Base-by-base conservation (phyloP, 2,888 invertebrate genomes). In the Drosophila kuntzei region DNA sequence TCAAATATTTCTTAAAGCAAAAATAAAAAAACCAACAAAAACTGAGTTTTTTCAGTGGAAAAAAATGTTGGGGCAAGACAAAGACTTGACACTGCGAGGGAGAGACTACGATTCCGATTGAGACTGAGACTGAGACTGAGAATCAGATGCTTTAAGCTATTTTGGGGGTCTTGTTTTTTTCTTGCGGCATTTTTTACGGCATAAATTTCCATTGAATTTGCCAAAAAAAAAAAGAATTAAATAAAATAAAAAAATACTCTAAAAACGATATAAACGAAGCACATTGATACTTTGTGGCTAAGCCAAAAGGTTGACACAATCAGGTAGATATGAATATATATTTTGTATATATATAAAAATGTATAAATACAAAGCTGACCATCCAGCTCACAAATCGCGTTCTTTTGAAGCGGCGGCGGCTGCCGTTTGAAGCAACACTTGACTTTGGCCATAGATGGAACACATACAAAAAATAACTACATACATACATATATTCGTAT, bases 131-230 rank as follows among this genome's bases (percentile, higher is more conserved):
- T 37, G 22, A 37, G 27, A 14, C 39, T 34, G n/a, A n/a, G 34
- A 12, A 27, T 29, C 29, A 32, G 34, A 46, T 54, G 37, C 49
- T 36, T 44, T 62, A 49, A 43, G 71, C 64, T 69, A 69, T 79
- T 83, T 80, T 67, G 61, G 68, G 54, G 60, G 65, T 63, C 69
- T 65, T 67, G 44, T 58, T 32, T 4, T 5, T 54, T 87, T 79
- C 71, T 73, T 74, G 74, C 55, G 75, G 71, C 72, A 73, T 71
- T 82, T 82, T 84, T 83, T 80, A 78, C 71, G 83, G 82, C 87
- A 89, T 87, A 86, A 81, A 89, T 90, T 91, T 90, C 90, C 83
- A 80, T 89, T 84, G 90, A 90, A 90, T 90, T 89, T 75, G 62
- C 47, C 41, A 59, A 29, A 27, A 51, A 43, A 32, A 18, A 18